phyloP scores from a whole-genome alignment of 1,140 invertebrate genomes.

The Heliothis subflexa region DNA sequence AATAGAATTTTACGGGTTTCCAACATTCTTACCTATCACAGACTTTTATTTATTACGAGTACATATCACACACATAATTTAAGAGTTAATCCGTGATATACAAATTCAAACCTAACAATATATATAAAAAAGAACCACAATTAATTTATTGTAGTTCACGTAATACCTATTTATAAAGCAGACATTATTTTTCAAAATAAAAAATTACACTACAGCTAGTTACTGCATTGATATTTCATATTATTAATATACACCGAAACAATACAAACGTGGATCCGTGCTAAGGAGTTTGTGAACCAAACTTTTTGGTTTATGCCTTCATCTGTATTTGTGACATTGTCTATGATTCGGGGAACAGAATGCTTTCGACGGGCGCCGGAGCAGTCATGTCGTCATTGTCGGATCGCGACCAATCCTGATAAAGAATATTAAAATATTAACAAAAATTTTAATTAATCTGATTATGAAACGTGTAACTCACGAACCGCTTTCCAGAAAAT shows the following conservation, averaged over 20 bases:
- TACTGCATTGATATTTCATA: neutral
- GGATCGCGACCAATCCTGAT: conserved; percentile 76
- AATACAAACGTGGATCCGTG: conserved; percentile 16
- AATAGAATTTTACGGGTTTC: neutral
- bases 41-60: neutral
- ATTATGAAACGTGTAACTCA: too few relatives aligned
- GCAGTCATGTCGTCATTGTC: conserved; percentile 75
- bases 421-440: neutral
- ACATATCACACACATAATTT: neutral
- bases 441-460: too few relatives aligned
- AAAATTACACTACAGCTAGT: too few relatives aligned
- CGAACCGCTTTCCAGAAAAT: too few relatives aligned
- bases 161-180: too few relatives aligned
- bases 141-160: neutral
- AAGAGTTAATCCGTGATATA: neutral
- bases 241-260: conserved; percentile 1
- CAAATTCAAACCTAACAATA: conserved; percentile 2
- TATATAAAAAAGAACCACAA: neutral
- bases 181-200: neutral
- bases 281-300: neutral
- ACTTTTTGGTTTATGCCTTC: neutral
- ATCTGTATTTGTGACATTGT: conserved; percentile 43
- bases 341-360: conserved; percentile 78
- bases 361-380: conserved; percentile 75
- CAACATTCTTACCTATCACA: conserved; percentile 8